Evolutionary conservation across 2,113 vertebrate genomes (phyloP).

Genomic region (Calidris pygmaea): DNA sequence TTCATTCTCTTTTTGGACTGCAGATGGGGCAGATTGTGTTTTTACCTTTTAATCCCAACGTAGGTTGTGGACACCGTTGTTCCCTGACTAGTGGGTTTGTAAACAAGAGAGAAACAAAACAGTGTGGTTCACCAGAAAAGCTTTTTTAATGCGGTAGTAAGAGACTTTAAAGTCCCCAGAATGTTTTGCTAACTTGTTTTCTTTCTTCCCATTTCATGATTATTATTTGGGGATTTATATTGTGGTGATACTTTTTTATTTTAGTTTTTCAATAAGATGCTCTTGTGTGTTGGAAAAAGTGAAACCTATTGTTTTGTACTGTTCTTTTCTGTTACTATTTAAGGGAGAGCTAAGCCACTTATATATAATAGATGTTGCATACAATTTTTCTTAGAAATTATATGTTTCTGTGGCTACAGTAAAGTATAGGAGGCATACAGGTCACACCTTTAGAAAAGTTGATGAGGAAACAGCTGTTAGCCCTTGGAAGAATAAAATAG

Average conservation of each 20-base stretch:
- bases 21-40: slow-evolving; percentile 28
- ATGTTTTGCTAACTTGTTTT: slow-evolving; percentile 9
- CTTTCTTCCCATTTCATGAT: slow-evolving; percentile 40
- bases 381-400: slow-evolving; percentile 40
- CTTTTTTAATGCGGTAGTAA: neutral
- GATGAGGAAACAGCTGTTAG: slow-evolving; percentile 9
- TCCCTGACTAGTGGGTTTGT: slow-evolving; percentile 8
- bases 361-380: slow-evolving; percentile 53
- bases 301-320: slow-evolving; percentile 60
- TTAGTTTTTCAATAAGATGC: slow-evolving; percentile 60
- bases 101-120: slow-evolving; percentile 3
- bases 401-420: slow-evolving; percentile 45
- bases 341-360: slow-evolving; percentile 72
- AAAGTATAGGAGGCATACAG: slow-evolving; percentile 8
- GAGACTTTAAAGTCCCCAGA: slow-evolving; percentile 45
- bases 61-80: neutral
- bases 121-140: slow-evolving; percentile 36
- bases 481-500: neutral
- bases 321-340: slow-evolving; percentile 73
- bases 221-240: slow-evolving; percentile 61
- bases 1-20: slow-evolving; percentile 20
- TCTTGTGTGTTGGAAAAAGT: slow-evolving; percentile 50
- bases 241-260: slow-evolving; percentile 67
- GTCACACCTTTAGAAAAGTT: slow-evolving; percentile 12
- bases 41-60: neutral